phyloP scores from a whole-genome alignment of 2,797 vertebrate genomes.

The Oceanodroma leucorhoa region DNA sequence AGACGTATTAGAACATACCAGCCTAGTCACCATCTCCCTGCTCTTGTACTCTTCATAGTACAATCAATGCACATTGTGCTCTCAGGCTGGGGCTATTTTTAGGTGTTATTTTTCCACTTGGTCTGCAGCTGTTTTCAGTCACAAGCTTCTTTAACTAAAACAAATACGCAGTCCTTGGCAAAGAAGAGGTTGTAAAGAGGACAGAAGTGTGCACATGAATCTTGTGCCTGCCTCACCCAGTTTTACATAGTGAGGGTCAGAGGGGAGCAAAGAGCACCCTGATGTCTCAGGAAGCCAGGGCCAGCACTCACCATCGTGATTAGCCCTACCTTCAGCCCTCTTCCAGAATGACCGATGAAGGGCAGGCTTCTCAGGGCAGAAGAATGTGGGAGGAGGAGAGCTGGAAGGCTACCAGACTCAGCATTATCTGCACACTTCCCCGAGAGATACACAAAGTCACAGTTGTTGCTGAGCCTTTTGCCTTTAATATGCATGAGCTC shows the following conservation, averaged over 20 bases:
- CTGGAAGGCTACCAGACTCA: neutral
- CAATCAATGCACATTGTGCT: conserved; percentile 67
- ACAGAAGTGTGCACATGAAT: conserved; percentile 28
- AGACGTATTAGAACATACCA: conserved; percentile 65
- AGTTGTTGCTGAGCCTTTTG: neutral
- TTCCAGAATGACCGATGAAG: neutral
- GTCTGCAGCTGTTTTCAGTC: conserved; percentile 77
- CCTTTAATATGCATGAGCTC: neutral
- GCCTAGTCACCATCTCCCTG: conserved; percentile 58
- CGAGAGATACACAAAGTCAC: neutral
- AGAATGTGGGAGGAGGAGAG: neutral
- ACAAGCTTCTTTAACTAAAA: conserved; percentile 63
- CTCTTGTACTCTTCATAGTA: conserved; percentile 54
- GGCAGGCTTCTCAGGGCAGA: neutral
- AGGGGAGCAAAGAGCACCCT: neutral
- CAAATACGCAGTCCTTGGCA: conserved; percentile 68
- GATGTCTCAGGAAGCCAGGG: neutral
- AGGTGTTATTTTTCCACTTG: conserved; percentile 71
- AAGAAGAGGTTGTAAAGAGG: conserved; percentile 49
- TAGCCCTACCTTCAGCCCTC: neutral
- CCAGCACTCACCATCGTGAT: neutral
- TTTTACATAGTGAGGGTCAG: neutral
- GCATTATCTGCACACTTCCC: neutral
- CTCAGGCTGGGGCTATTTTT: conserved; percentile 68
- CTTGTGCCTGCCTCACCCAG: neutral